Conservation (phyloP, 2,113 vertebrate genomes). For the Mesoclemmys tuberculata region DNA sequence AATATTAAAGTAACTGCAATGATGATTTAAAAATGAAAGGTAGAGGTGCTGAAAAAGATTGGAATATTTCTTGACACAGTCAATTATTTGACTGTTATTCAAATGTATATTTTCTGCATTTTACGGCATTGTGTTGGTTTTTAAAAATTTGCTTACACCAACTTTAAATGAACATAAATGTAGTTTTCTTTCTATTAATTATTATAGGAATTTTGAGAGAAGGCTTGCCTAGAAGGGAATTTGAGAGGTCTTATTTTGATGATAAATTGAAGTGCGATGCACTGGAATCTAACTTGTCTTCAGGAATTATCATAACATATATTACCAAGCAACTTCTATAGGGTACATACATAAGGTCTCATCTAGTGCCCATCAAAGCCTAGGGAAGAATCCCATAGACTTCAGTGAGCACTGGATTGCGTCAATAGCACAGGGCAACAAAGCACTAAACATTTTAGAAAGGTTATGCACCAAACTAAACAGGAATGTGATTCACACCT, state of each 20-base stretch:
- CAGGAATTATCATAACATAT: not conserved
- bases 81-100: not conserved
- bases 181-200: not conserved
- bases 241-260: not conserved
- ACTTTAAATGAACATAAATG: not conserved
- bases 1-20: not conserved
- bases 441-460: not conserved
- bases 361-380: not conserved
- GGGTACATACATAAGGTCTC: not conserved
- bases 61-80: not conserved
- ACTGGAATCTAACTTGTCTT: not conserved
- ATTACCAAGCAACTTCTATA: not conserved
- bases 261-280: not conserved
- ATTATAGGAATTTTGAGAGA: slow-evolving; percentile 2
- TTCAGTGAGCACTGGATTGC: not conserved
- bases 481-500: not conserved
- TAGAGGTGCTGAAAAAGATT: not conserved
- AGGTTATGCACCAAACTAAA: not conserved
- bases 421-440: not conserved
- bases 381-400: not conserved
- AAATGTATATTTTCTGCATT: not conserved
- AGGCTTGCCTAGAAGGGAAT: not conserved
- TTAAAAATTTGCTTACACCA: not conserved
- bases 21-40: not conserved
- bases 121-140: not conserved